Evolutionary conservation across 2,113 vertebrate species (phyloP).

Genomic region (Neotragus pygmaeus): DNA sequence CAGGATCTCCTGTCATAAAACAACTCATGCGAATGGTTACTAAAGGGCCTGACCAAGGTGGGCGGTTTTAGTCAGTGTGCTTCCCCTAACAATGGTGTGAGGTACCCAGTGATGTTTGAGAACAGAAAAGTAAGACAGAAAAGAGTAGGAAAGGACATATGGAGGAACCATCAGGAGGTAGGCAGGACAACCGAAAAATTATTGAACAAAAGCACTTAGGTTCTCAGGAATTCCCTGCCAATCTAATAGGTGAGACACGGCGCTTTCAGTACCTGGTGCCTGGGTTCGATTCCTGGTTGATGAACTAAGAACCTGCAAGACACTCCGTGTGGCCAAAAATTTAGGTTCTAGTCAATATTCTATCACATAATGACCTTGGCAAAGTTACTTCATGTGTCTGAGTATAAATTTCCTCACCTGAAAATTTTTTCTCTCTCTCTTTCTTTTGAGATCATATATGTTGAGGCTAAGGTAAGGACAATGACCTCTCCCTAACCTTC

Average conservation of each 20-base stretch:
- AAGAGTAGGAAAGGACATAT: not conserved
- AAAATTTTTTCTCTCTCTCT: not conserved
- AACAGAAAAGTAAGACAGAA: not conserved
- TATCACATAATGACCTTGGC: not conserved
- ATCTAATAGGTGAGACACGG: not conserved
- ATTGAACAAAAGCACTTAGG: not conserved
- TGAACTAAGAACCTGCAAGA: not conserved
- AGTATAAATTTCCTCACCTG: not conserved
- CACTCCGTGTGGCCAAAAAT: not conserved
- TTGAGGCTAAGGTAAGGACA: not conserved
- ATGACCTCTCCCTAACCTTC: not conserved
- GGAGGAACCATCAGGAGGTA: not conserved
- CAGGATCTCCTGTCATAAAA: no score
- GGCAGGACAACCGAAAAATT: not conserved
- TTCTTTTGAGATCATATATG: not conserved
- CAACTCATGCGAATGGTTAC: no score
- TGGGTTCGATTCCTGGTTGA: not conserved
- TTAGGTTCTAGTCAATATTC: not conserved
- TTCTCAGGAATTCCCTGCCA: not conserved
- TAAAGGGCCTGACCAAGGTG: no score
- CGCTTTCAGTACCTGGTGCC: not conserved
- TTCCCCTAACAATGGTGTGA: not conserved
- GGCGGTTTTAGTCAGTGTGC: no score
- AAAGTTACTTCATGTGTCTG: not conserved
- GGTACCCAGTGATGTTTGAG: not conserved